A percentile compares a stretch with the other conserved stretches of the same genome.
phyloP scores from a whole-genome alignment of 2,888 invertebrate genomes.

The Colletes collaris region DNA sequence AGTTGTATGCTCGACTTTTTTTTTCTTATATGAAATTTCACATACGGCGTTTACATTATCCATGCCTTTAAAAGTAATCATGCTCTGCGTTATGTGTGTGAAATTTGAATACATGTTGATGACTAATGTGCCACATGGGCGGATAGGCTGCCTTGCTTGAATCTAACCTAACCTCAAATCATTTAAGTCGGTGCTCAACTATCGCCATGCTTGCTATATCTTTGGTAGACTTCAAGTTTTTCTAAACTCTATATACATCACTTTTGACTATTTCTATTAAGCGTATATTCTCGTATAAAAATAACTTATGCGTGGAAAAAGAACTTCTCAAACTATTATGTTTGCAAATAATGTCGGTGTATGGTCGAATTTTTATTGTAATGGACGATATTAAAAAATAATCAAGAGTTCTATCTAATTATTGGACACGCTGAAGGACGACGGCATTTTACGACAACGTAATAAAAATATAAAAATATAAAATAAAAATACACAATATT shows the following conservation, averaged over 20 bases:
- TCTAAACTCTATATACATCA: background rate
- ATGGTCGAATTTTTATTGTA: no score
- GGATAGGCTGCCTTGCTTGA: background rate
- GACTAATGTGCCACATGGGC: constrained; percentile 23
- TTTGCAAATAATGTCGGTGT: no score
- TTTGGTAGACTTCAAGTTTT: background rate
- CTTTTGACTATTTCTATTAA: background rate
- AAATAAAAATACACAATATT: no score
- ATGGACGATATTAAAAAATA: no score
- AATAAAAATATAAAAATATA: no score
- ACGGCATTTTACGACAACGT: no score
- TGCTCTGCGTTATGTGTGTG: background rate
- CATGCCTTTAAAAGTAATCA: background rate
- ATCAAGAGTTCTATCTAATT: no score
- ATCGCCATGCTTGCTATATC: constrained; percentile 30
- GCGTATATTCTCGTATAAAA: background rate
- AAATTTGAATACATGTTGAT: constrained; percentile 24
- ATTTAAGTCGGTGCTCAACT: constrained; percentile 16
- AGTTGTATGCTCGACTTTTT: constrained; percentile 9
- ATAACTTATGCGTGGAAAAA: no score
- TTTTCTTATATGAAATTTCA: background rate
- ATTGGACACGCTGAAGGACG: no score
- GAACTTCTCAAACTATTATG: no score
- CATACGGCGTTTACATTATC: background rate
- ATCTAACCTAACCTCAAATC: constrained; percentile 51